phyloP scores from a whole-genome alignment of 2,888 invertebrate species.

The Helobdella robusta region DNA sequence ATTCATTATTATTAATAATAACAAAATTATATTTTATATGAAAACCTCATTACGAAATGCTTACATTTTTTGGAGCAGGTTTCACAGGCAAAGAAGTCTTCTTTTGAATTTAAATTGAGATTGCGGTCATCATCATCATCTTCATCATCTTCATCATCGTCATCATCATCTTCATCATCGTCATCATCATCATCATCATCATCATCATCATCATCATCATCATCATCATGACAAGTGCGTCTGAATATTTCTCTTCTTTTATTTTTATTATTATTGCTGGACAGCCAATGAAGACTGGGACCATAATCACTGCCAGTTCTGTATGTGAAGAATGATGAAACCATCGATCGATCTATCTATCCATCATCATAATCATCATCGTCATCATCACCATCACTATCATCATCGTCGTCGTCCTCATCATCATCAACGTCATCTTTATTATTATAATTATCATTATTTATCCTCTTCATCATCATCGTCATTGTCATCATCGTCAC shows the following conservation, averaged over 20 bases:
- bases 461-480: slow-evolving; percentile 25
- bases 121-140: slow-evolving; percentile 24
- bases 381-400: slow-evolving; percentile 17
- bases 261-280: too few relatives aligned
- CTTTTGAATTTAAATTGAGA: too few relatives aligned
- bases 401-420: slow-evolving; percentile 16
- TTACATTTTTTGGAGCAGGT: too few relatives aligned
- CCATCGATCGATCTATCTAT: neutral
- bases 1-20: too few relatives aligned
- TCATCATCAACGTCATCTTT: slow-evolving; percentile 22
- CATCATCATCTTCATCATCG: slow-evolving; percentile 20
- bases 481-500: slow-evolving; percentile 25
- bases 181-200: slow-evolving; percentile 22
- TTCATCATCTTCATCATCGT: slow-evolving; percentile 19
- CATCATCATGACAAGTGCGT: too few relatives aligned
- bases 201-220: slow-evolving; percentile 21
- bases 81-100: too few relatives aligned
- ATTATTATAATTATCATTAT: slow-evolving; percentile 25
- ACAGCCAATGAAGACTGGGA: too few relatives aligned
- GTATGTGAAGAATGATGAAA: too few relatives aligned
- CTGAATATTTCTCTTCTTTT: too few relatives aligned
- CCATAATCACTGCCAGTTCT: too few relatives aligned
- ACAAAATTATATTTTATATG: too few relatives aligned
- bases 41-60: too few relatives aligned
- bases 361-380: slow-evolving; percentile 21